phyloP scores from a whole-genome alignment of 2,113 vertebrate genomes.

The Oceanites oceanicus region DNA sequence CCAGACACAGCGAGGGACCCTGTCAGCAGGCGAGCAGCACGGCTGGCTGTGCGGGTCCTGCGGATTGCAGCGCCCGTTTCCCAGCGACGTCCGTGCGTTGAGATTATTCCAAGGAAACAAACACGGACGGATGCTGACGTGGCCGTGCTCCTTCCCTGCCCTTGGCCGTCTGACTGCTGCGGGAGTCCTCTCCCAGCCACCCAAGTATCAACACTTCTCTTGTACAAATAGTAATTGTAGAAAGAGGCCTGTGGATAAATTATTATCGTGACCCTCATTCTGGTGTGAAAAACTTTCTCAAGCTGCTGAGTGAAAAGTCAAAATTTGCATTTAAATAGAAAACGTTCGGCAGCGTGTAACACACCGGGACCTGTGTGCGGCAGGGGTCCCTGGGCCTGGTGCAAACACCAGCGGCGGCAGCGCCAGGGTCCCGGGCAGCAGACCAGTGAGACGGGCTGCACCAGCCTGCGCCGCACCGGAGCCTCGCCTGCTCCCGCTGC shows the following conservation, averaged over 20 bases:
- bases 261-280: slow-evolving; percentile 75
- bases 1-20: neutral
- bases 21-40: neutral
- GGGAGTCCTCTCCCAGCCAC: neutral
- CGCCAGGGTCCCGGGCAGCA: neutral
- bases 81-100: accelerated
- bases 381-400: neutral
- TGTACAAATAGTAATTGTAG: slow-evolving; percentile 69
- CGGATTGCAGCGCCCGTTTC: neutral
- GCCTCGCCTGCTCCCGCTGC: neutral
- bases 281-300: slow-evolving; percentile 68
- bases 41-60: neutral
- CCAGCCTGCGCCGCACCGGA: too few species aligned
- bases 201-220: neutral
- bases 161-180: accelerated
- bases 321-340: slow-evolving; percentile 85
- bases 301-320: slow-evolving; percentile 78
- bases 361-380: neutral
- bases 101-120: neutral
- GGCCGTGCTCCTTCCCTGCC: neutral
- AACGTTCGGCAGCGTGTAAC: slow-evolving; percentile 11
- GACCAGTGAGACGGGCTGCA: too few species aligned
- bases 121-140: accelerated
- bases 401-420: accelerated
- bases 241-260: slow-evolving; percentile 73